Evolutionary conservation across 2,888 invertebrate genomes (phyloP).

Genomic region (Cerceris rybyensis): DNA sequence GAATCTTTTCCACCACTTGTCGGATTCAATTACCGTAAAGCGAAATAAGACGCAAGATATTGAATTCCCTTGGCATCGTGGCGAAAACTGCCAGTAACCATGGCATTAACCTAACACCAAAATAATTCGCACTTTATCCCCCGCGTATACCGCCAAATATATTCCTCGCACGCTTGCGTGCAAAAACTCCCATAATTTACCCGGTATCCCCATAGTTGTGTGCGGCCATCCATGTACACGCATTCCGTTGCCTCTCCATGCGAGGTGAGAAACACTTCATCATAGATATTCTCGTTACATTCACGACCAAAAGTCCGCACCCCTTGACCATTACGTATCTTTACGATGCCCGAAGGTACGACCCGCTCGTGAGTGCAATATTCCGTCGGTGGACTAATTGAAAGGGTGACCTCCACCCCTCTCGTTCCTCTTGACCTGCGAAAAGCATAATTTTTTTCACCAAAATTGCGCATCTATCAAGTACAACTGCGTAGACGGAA

Average conservation of each 20-base stretch:
- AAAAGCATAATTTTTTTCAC: not conserved
- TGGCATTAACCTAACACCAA: not conserved
- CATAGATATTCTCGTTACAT: slow-evolving; percentile 52
- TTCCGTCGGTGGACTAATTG: slow-evolving; percentile 50
- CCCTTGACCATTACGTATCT: slow-evolving; percentile 47
- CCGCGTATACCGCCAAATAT: not conserved
- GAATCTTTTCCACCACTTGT: not conserved
- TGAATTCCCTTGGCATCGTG: not conserved
- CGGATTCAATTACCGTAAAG: too few species aligned
- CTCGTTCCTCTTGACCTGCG: not conserved
- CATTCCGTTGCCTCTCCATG: slow-evolving; percentile 23
- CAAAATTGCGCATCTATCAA: not conserved
- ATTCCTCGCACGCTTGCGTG: slow-evolving; percentile 53
- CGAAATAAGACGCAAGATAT: too few species aligned
- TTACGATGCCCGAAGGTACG: slow-evolving; percentile 39
- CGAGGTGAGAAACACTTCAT: slow-evolving; percentile 62
- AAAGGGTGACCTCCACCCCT: slow-evolving; percentile 24
- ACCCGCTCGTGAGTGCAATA: slow-evolving; percentile 15
- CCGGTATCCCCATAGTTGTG: not conserved
- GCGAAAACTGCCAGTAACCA: not conserved
- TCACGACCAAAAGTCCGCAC: slow-evolving; percentile 45
- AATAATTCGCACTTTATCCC: slow-evolving; percentile 30
- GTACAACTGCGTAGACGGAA: too few species aligned
- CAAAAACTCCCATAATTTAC: slow-evolving; percentile 54
- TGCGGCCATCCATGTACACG: slow-evolving; percentile 21